Evolutionary conservation across 2,797 vertebrate species (phyloP).

Genomic region (Gephyroberyx darwinii): DNA sequence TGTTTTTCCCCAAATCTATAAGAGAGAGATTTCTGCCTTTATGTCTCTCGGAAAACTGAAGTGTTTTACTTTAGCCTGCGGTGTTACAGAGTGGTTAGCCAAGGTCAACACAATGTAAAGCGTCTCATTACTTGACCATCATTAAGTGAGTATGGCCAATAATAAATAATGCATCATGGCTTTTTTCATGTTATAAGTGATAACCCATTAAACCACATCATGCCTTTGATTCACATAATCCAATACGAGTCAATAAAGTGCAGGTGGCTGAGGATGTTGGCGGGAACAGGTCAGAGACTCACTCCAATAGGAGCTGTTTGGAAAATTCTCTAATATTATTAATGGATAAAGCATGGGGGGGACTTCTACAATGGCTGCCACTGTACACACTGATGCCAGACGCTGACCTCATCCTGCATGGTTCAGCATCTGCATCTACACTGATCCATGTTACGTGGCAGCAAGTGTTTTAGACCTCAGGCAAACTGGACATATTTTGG

Average conservation of each 20-base stretch:
- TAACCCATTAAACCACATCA: slow-evolving; percentile 49
- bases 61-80: not conserved
- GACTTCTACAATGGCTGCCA: not conserved
- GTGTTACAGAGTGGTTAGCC: slow-evolving; percentile 18
- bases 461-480: not conserved
- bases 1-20: slow-evolving; percentile 5
- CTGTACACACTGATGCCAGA: not conserved
- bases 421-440: not conserved
- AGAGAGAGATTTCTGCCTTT: not conserved
- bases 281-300: not conserved
- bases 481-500: not conserved
- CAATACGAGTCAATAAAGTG: slow-evolving; percentile 38
- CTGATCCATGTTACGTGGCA: not conserved
- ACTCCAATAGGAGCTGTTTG: not conserved
- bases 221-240: slow-evolving; percentile 41
- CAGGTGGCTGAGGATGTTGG: slow-evolving; percentile 2
- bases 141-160: not conserved
- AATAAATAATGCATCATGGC: slow-evolving; percentile 52
- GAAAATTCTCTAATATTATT: not conserved
- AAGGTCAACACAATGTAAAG: slow-evolving; percentile 16
- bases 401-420: not conserved
- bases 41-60: not conserved
- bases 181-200: slow-evolving; percentile 25
- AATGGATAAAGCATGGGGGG: not conserved
- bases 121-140: slow-evolving; percentile 1